Evolutionary conservation across 1,140 invertebrate genomes (phyloP), one percentile per base, ranked within the genome.

Genomic region (Drosophila varians): DNA sequence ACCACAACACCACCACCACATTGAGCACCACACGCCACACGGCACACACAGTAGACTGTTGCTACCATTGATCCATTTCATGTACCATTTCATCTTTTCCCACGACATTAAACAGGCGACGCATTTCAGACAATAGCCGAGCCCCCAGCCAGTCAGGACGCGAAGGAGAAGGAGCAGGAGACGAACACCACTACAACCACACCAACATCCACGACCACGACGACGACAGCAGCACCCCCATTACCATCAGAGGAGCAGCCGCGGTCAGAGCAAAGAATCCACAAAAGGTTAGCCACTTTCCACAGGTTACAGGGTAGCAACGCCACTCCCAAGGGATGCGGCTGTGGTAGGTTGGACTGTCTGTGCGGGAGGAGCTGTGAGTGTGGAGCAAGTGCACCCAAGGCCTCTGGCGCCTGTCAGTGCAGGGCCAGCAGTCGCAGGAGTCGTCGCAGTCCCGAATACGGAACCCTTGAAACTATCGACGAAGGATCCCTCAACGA

Each of bases 71-170:
- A 68, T 76, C 54, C 68, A 79, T 79, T 57, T 78, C 76, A 78
- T 78, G 28, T 31, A 52, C 77, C 60, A 74, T 66, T 74, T 49
- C 43, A 60, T 58, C 51, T 54, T 60, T 62, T 43, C 60, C 57
- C 61, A 82, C 83, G 69, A 78, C 78, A 90, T 87, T 90, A 90
- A 72, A 90, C 89, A 90, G 89, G 84, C 73, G 89, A 89, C 89
- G 89, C 80, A 88, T 90, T 90, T 90, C 86, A 90, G 89, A 57
- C 79, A 89, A 84, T 90, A 84, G 16, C 14, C 16, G 1, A 74
- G 72, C 46, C 38, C 23, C 12, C 48, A 31, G n/a, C 42, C 60
- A 47, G 23, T 12, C 28, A 36, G 28, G 43, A 60, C 43, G 55
- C 60, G 56, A 48, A 62, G 12, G 16, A 64, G 31, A 16, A 40